Base-by-base conservation (phyloP, 2,113 vertebrate species). In the Nannospalax galili region DNA sequence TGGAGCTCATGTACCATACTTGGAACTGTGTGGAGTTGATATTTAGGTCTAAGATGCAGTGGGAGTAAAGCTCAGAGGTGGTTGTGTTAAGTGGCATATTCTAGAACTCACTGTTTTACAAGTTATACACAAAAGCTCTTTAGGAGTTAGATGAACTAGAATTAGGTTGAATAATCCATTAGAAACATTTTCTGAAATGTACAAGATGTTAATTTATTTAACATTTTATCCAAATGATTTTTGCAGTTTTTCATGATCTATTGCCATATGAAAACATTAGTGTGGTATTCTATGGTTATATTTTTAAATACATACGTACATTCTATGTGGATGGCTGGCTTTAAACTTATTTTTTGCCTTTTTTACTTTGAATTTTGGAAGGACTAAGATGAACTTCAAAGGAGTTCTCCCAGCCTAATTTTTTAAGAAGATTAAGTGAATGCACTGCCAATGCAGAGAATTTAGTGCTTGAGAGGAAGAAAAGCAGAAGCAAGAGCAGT, bases 371-470 rank as follows among this genome's bases (percentile, higher is more conserved):
- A 90, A 81, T 88, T 78, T 89, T 77, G 45, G 67, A 94, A 90
- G n/a, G 88, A 80, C 28, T 89, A 69, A 75, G 28, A 86, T 93
- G 77, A 95, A 96, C 62, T 85, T 93, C 67, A 96, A 94, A 95
- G 28, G 67, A 52, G 1, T 88, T 88, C 52, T 90, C n/a, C 19
- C 14, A 93, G 67, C 56, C 78, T 60, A 91, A 90, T 84, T 94
- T 81, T n/a, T 95, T 89, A 73, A 90, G 72, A 95, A 85, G 37
- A 97, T 93, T 86, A 92, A 96, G 85, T 64, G 48, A 87, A 77
- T 81, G 35, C 35, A 84, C 70, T 92, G 48, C 42, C 56, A 92
- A 56, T 74, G 20, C 48, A 56, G 26, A 95, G 28, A 69, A 79
- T 62, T 91, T 74, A 77, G 78, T 88, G n/a, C 45, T 69, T 85